A percentile compares a stretch with the other conserved stretches of the same genome.
These are phyloP conservation scores for Lordiphosa fenestrarum DNA, from an alignment of 2,888 invertebrate species.

Conservation along the genomic window DNA sequence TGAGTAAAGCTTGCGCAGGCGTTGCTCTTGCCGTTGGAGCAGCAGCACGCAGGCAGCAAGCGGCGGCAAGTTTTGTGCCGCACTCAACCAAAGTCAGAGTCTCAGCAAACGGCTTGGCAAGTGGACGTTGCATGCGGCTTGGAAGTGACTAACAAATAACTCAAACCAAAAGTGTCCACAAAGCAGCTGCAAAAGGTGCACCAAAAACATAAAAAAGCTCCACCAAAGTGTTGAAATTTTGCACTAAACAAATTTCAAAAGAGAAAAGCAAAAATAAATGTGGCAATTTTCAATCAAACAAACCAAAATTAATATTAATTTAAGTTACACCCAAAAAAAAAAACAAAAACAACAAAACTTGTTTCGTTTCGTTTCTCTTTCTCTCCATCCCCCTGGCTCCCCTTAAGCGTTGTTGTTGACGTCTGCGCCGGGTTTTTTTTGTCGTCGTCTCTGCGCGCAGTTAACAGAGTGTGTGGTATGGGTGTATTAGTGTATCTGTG, in stretches of 20 bases:
- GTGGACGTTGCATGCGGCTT: constrained; percentile 57
- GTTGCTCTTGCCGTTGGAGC: constrained; percentile 22
- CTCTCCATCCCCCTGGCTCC: constrained; percentile 12
- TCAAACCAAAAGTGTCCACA: constrained; percentile 10
- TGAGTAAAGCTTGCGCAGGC: constrained; percentile 47
- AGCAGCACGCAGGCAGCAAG: constrained; percentile 10
- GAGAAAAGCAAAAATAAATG: constrained; percentile 36
- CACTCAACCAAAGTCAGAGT: constrained; percentile 51
- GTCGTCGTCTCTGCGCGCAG: constrained; percentile 26
- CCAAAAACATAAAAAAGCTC: constrained; percentile 8
- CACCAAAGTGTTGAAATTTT: constrained; percentile 1
- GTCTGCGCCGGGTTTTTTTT: constrained; percentile 63
- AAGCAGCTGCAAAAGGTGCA: constrained; percentile 46
- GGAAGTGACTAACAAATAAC: constrained; percentile 23
- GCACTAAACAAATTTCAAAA: constrained; percentile 29
- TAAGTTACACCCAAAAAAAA: constrained; percentile 38
- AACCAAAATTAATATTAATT: constrained; percentile 54
- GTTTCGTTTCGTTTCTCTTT: constrained; percentile 24
- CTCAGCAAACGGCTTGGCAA: constrained; percentile 64
- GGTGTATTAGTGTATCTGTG: constrained; percentile 9
- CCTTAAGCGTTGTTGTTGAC: constrained; percentile 46
- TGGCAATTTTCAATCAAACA: constrained; percentile 58
- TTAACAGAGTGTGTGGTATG: constrained; percentile 17
- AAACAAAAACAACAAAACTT: constrained; percentile 27
- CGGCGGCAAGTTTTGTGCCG: constrained; percentile 12